A percentile compares a stretch with the other conserved stretches of the same genome.
These are phyloP conservation scores for Bombus confusus DNA, from an alignment of 1,140 invertebrate species.

Conservation along the genomic window DNA sequence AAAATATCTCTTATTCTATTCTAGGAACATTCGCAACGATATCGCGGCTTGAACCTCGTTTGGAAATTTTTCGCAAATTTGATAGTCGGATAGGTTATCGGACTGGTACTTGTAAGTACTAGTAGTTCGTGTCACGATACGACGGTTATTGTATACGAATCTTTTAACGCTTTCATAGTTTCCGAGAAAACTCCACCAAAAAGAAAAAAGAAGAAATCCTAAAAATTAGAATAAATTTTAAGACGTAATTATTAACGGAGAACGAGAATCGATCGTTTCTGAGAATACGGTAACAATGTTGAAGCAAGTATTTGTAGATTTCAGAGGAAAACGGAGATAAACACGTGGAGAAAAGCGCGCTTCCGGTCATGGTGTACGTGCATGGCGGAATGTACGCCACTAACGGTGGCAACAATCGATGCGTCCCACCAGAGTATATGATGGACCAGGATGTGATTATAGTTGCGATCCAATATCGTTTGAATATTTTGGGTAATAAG, in stretches of 20 bases:
- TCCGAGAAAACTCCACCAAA: no score
- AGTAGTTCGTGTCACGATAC: no score
- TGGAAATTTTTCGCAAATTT: no score
- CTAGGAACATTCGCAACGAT: background rate
- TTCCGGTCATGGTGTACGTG: slow-evolving; percentile 83
- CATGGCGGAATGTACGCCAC: slow-evolving; percentile 82
- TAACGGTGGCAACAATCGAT: slow-evolving; percentile 79
- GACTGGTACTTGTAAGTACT: accelerated
- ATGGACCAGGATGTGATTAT: slow-evolving; percentile 84
- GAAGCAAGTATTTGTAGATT: background rate
- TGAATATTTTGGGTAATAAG: slow-evolving; percentile 84
- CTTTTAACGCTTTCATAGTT: accelerated
- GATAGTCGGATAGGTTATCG: no score
- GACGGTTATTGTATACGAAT: accelerated
- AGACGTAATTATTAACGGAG: no score
- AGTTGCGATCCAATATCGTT: slow-evolving; percentile 87
- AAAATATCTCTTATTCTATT: background rate
- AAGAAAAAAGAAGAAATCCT: no score
- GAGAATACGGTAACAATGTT: no score
- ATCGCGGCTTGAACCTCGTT: background rate
- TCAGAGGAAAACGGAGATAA: background rate
- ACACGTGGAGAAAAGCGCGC: background rate
- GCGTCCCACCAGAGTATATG: slow-evolving; percentile 79
- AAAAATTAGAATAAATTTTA: no score
- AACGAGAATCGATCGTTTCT: no score